These are phyloP conservation scores for Montipora cactus DNA, from an alignment of 64 coral and sea anemone genomes.

Conservation along the genomic window DNA sequence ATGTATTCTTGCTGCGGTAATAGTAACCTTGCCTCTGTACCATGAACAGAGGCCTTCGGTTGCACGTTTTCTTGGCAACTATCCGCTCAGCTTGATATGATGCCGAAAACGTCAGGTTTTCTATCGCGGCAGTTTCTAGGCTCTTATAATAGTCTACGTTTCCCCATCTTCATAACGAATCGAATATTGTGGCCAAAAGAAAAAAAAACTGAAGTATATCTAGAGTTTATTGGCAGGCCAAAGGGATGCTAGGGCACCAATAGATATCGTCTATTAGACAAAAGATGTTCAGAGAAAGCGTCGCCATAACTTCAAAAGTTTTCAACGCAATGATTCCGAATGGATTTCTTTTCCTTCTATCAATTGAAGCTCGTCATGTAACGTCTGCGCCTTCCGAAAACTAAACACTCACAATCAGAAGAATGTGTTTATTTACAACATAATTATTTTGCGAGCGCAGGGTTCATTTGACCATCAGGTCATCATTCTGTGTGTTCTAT, in stretches of 20 bases:
- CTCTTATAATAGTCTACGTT: too few relatives aligned
- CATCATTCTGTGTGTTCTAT: not conserved
- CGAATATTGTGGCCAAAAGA: too few relatives aligned
- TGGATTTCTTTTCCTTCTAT: not conserved
- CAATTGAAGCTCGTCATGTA: not conserved
- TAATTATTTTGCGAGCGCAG: not conserved
- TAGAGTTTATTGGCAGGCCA: too few relatives aligned
- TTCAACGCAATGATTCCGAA: not conserved
- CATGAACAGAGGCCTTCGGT: not conserved
- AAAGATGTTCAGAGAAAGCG: not conserved
- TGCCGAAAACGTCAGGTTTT: too few relatives aligned
- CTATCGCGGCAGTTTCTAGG: too few relatives aligned
- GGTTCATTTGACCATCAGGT: not conserved
- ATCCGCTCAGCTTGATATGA: not conserved
- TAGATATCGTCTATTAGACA: not conserved
- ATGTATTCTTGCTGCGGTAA: not conserved
- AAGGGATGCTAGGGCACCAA: too few relatives aligned
- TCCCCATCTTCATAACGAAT: too few relatives aligned
- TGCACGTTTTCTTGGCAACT: not conserved
- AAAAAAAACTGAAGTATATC: too few relatives aligned
- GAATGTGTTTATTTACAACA: not conserved
- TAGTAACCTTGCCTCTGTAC: conserved; percentile 38
- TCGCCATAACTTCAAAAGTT: not conserved
- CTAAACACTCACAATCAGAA: not conserved
- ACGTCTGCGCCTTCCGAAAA: not conserved